phyloP scores from a whole-genome alignment of 1,140 invertebrate genomes.

The Trichoplusia ni region DNA sequence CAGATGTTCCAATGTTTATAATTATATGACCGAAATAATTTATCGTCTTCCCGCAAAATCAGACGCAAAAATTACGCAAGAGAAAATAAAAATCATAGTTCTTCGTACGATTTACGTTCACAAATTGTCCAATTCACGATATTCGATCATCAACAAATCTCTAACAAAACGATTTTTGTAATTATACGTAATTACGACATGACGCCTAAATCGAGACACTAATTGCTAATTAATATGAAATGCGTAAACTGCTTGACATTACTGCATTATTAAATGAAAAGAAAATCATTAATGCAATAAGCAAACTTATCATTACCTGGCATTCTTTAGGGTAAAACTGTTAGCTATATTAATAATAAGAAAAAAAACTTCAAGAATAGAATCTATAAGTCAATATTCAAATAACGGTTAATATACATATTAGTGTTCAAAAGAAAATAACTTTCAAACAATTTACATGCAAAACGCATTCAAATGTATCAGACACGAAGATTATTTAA shows the following conservation, averaged over 20 bases:
- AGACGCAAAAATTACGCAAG: too few relatives aligned
- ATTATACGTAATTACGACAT: slow-evolving; percentile 35
- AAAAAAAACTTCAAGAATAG: neutral
- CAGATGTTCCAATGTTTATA: too few relatives aligned
- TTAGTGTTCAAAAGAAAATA: slow-evolving; percentile 8
- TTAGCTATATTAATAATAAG: neutral
- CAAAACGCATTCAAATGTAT: slow-evolving; percentile 16
- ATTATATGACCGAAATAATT: too few relatives aligned
- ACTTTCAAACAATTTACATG: slow-evolving; percentile 1
- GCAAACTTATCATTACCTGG: neutral
- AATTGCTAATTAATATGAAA: slow-evolving; percentile 33
- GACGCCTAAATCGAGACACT: slow-evolving; percentile 33
- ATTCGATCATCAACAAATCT: neutral
- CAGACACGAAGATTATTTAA: neutral
- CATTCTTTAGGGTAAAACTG: neutral
- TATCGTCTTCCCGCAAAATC: too few relatives aligned
- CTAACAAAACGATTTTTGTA: slow-evolving; percentile 26
- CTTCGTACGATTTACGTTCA: too few relatives aligned
- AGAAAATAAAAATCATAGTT: too few relatives aligned
- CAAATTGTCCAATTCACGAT: neutral
- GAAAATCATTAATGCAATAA: neutral
- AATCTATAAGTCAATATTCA: neutral
- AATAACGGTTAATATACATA: neutral
- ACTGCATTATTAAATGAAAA: slow-evolving; percentile 20
- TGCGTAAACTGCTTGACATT: slow-evolving; percentile 31